Percentiles rank a stretch among this genome's conserved stretches.
These are phyloP conservation scores for Alligator sinensis DNA, from an alignment of 2,113 vertebrate genomes.

Conservation along the genomic window DNA sequence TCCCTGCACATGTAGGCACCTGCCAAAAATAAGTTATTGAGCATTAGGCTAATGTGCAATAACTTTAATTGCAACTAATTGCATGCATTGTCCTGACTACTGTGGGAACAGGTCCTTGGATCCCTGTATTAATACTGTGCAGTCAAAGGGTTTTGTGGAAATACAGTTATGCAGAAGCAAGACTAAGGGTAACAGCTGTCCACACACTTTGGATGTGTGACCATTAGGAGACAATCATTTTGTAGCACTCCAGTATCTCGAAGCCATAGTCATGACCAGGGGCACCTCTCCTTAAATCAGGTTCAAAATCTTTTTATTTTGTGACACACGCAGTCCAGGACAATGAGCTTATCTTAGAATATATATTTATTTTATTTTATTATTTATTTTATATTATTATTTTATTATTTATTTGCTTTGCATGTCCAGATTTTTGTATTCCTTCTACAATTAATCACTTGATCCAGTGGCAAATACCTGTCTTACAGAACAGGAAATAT, in stretches of 20 bases:
- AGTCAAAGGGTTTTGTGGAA: too few species aligned
- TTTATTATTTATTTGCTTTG: conserved; percentile 37
- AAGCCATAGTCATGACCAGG: neutral
- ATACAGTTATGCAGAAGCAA: too few species aligned
- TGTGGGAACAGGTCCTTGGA: too few species aligned
- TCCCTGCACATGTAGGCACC: too few species aligned
- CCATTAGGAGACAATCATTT: too few species aligned
- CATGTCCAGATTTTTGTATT: conserved; percentile 31
- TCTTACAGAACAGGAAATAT: conserved; percentile 55
- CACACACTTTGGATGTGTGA: neutral
- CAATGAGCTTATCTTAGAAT: neutral
- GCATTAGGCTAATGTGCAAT: too few species aligned
- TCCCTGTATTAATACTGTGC: too few species aligned
- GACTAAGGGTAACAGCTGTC: neutral
- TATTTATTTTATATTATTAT: neutral
- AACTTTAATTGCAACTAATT: too few species aligned
- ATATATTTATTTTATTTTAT: neutral
- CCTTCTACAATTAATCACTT: conserved; percentile 13
- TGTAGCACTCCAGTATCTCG: neutral
- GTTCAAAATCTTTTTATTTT: neutral
- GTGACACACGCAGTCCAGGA: neutral
- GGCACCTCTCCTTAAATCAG: neutral
- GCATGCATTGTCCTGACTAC: too few species aligned
- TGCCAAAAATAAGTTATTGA: too few species aligned
- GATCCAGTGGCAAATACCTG: conserved; percentile 59